Percentiles rank a stretch among this genome's conserved stretches.
These are phyloP conservation scores for Proterorhinus semilunaris DNA, from an alignment of 2,113 vertebrate genomes.

Conservation along the genomic window DNA sequence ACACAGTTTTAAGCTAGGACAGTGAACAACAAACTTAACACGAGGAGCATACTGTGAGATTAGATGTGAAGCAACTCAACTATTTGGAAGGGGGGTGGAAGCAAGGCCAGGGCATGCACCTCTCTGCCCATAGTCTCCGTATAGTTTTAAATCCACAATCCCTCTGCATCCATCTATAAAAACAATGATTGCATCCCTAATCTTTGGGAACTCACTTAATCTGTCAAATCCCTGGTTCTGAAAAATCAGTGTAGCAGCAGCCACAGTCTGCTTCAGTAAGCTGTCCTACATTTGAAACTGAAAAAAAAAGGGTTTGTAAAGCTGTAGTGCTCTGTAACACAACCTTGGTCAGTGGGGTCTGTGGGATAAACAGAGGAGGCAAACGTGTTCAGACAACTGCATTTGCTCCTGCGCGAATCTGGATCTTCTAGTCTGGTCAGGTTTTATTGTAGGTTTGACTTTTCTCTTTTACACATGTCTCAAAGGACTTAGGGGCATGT, in stretches of 20 bases:
- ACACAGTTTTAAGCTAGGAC: slow-evolving; percentile 24
- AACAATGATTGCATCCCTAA: slow-evolving; percentile 74
- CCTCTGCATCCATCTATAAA: slow-evolving; percentile 51
- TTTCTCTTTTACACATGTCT: neutral
- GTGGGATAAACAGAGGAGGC: neutral
- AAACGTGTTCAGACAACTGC: neutral
- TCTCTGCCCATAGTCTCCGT: slow-evolving; percentile 9
- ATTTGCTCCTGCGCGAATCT: neutral
- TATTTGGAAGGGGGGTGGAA: slow-evolving; percentile 22
- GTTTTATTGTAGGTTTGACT: neutral
- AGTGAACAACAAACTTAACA: slow-evolving; percentile 13
- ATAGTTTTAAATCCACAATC: slow-evolving; percentile 56
- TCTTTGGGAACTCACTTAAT: slow-evolving; percentile 71
- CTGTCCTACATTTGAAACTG: slow-evolving; percentile 63
- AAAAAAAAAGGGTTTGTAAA: slow-evolving; percentile 37
- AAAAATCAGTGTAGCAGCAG: slow-evolving; percentile 54
- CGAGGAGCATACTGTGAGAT: slow-evolving; percentile 39
- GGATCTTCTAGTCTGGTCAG: slow-evolving; percentile 3
- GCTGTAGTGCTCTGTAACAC: neutral
- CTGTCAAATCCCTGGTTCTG: slow-evolving; percentile 67
- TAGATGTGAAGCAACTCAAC: slow-evolving; percentile 20
- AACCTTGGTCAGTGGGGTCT: neutral
- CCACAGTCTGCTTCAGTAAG: slow-evolving; percentile 57
- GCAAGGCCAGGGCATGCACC: slow-evolving; percentile 30
- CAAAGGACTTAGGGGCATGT: neutral